Evolutionary conservation across 2,888 invertebrate species (phyloP), one percentile per base, ranked within the genome.

Genomic region (Itoplectis maculator): DNA sequence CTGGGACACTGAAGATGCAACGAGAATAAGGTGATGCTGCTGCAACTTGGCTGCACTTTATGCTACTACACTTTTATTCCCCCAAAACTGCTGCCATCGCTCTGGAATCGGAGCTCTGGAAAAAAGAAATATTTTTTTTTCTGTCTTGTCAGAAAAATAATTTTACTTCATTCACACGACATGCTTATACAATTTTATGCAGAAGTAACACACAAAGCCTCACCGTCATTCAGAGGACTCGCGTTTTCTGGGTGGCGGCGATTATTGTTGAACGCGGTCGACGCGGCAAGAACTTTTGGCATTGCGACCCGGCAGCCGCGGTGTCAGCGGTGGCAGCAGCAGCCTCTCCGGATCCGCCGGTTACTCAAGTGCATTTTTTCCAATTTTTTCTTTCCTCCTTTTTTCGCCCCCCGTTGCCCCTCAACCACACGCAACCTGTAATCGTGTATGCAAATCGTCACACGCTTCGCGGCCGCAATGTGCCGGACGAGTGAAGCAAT

Each of bases 381-480:
- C 29, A 29, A 56, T 56, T 45, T 63, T 56, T 42, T 66, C 63
- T 47, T 49, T 47, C 47, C 40, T 63, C 70, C 37, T 84, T 72
- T 87, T 79, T 83, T 83, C 54, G 51, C n/a, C n/a, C n/a, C n/a
- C n/a, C n/a, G n/a, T n/a, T 70, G 79, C 76, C 79, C 76, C 79
- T 85, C n/a, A n/a, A 70, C 59, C 37, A 61, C 59, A 77, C 86
- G 88, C 88, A 89, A 88, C 87, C 91, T 92, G 90, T 92, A 92
- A 92, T 92, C 92, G 91, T 90, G 88, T 92, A 92, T 92, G 92
- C 92, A 92, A 92, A 92, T 92, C 87, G 90, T 90, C 89, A 88
- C 90, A 83, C 79, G 86, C 87, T 85, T 88, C 63, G 87, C 85
- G 81, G 89, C 82, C 76, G 72, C 82, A 72, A 79, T 82, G 76